Evolutionary conservation across 2,888 invertebrate species (phyloP), one percentile per base, ranked within the genome.

Genomic region (Epinotia nisella): DNA sequence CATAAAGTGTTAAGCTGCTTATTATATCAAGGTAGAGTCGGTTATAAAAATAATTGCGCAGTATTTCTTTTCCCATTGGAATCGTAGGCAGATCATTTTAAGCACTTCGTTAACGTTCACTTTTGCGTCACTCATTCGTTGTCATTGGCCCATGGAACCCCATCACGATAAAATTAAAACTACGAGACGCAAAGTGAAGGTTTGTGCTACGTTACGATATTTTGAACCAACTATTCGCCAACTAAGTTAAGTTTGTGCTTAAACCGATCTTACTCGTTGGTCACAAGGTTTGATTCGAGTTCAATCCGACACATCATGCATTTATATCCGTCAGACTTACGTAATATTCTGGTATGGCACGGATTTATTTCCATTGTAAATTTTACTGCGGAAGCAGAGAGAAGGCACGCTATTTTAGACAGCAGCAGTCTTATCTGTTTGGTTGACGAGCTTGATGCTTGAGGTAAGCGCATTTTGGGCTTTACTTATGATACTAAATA

Each of bases 321-420:
- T 7, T 51, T 64, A 11, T 9, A 13, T 9, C 24, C 24, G n/a
- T 66, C 24, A 56, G 21, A 24, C 19, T 66, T 56, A 41, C 66
- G 66, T 66, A 56, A 66, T 66, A 51, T 7, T 7, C 10, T 35
- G 0, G 53, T 39, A 53, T 15, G 65, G 21, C 41, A 41, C 7
- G 24, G 53, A 51, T 61, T 61, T 41, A 69, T 61, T 55, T 61
- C 7, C 5, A 53, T 24, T 53, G 53, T 61, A 41, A 53, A 69
- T 24, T 53, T 41, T 39, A 61, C 61, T 21, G 24, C 61, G 39
- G 53, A 51, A 53, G 13, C 35, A 10, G 3, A 11, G 35, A 65
- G 17, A 9, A 15, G 11, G 53, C 53, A 29, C 53, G 64, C 19
- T 41, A 55, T 35, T 3, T 41, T 19, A 19, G 55, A 21, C 55